Evolutionary conservation across 1,140 invertebrate genomes (phyloP), one percentile per base, ranked within the genome.

Genomic region (Macrobrachium rosenbergii): DNA sequence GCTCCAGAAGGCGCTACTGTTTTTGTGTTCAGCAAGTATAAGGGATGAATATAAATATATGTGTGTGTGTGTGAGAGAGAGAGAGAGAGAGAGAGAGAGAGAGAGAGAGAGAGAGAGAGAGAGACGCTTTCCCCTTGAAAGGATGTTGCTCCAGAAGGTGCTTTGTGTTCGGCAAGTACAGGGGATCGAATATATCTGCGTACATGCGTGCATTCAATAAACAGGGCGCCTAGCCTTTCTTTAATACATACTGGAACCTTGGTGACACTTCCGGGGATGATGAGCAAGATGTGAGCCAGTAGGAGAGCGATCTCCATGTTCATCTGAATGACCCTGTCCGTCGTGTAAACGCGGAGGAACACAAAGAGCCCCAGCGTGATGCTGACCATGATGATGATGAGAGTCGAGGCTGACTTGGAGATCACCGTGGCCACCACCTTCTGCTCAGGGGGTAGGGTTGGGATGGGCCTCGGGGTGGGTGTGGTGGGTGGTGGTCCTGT

Each of bases 301-400:
- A 91, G 67, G 14, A 91, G 78, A 23, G 91, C 90, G 12, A 91
- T 91, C 80, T 91, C 91, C 91, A 91, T 91, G 83, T 91, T 91
- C 91, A 91, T 91, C 83, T 91, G 91, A 79, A 91, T 91, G 17
- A 91, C 89, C 14, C 91, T 64, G 63, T 91, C 91, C 12, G 90
- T 80, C 8, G 91, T 91, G 85, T 91, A 91, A 19, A 91, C 88
- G 21, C 91, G 81, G 17, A 91, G 82, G 62, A 90, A 64, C 16
- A 91, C 72, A 84, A 91, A 91, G 62, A 91, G 60, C 0, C 83
- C 21, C 21, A 91, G 86, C 2, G 91, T 91, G 14, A 91, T 60
- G 10, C 85, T 86, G 7, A 91, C 88, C 83, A 91, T 90, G 43
- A 91, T 84, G n/a, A 91, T 90, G 21, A 91, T 78, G 43, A 91